These are phyloP conservation scores for Ephialtes manifestator DNA, from an alignment of 2,888 invertebrate genomes.

Conservation along the genomic window DNA sequence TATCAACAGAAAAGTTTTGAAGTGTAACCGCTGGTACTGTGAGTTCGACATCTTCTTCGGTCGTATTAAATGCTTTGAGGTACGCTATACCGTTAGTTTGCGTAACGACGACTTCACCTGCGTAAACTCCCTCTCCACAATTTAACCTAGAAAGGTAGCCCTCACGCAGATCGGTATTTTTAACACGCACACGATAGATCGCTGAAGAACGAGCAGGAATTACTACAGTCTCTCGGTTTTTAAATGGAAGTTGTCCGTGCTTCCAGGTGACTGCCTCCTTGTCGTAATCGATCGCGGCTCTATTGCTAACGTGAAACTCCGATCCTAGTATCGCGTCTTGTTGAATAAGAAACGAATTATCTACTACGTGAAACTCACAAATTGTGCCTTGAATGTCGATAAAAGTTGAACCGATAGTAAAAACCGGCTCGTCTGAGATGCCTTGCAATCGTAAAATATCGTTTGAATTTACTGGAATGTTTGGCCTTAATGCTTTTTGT, in stretches of 20 bases:
- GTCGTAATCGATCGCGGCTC: neutral
- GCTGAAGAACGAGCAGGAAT: too few species aligned
- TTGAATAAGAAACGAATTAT: too few species aligned
- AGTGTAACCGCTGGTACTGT: neutral
- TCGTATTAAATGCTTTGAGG: constrained; percentile 9
- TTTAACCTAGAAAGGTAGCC: constrained; percentile 27
- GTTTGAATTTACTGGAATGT: too few species aligned
- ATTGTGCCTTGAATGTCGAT: neutral
- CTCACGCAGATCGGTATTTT: neutral
- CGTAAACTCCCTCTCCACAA: neutral
- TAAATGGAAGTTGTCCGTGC: neutral
- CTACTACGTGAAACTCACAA: constrained; percentile 27
- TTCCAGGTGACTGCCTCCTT: neutral
- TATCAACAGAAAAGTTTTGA: neutral
- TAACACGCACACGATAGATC: too few species aligned
- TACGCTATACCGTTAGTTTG: constrained; percentile 8
- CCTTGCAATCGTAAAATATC: too few species aligned
- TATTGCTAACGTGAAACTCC: neutral
- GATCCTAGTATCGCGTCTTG: neutral
- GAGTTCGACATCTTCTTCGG: constrained; percentile 18
- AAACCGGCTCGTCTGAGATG: neutral
- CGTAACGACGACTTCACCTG: constrained; percentile 7
- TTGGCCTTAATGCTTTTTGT: too few species aligned
- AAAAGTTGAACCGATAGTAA: neutral
- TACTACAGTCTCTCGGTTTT: too few species aligned